Evolutionary conservation across 2,113 vertebrate genomes (phyloP).

Genomic region (Theropithecus gelada): DNA sequence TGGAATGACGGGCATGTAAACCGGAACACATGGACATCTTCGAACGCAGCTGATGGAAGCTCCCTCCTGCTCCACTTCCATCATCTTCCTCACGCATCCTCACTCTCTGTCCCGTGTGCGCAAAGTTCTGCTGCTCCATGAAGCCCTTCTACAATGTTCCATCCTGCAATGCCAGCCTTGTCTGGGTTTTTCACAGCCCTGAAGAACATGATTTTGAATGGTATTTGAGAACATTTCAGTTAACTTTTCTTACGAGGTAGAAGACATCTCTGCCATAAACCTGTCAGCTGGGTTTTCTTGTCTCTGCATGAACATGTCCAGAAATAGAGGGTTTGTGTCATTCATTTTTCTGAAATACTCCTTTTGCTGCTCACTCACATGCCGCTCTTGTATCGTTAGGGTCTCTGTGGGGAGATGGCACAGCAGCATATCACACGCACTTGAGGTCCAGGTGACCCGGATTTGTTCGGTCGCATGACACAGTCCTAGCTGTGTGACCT

Average conservation of each 20-base stretch:
- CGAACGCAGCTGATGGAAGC: fast-evolving
- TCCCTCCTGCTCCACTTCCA: fast-evolving
- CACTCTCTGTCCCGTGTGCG: fast-evolving
- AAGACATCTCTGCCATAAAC: background rate
- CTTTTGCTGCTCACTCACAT: background rate
- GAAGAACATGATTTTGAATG: background rate
- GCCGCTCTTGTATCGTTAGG: background rate
- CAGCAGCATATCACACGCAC: background rate
- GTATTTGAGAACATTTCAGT: background rate
- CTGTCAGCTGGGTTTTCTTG: background rate
- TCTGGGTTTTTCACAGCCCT: background rate
- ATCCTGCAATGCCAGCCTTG: background rate
- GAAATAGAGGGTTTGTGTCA: background rate
- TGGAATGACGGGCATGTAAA: fast-evolving
- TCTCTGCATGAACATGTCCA: background rate
- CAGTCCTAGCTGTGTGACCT: background rate
- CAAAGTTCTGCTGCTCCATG: no score
- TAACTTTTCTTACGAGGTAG: background rate
- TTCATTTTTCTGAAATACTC: background rate
- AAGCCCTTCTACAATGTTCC: background rate
- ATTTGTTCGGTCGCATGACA: background rate
- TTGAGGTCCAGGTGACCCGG: background rate
- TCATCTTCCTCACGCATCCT: fast-evolving
- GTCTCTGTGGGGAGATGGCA: background rate
- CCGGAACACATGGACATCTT: fast-evolving